Conservation (phyloP, 1,140 invertebrate genomes). For the Cheumatopsyche charites region DNA sequence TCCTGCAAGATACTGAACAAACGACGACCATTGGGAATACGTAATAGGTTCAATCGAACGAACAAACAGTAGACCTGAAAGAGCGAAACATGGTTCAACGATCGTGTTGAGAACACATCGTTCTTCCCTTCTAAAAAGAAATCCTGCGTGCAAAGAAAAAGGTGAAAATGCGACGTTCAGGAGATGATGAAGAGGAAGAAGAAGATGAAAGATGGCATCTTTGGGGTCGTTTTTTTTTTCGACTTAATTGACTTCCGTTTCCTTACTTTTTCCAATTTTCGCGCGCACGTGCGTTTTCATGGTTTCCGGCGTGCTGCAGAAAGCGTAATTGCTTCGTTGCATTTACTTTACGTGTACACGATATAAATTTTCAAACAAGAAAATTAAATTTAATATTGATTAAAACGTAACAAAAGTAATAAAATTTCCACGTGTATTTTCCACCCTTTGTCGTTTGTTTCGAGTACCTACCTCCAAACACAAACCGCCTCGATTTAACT, state of each 20-base stretch:
- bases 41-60: constrained; percentile 19
- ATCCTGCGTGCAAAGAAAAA: neutral
- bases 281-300: neutral
- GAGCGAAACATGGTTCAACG: too few species aligned
- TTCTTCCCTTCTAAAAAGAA: neutral
- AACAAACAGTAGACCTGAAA: neutral
- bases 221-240: neutral
- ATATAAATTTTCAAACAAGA: too few species aligned
- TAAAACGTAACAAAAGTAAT: too few species aligned
- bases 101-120: neutral
- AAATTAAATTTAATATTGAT: too few species aligned
- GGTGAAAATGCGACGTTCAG: neutral
- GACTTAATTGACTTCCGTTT: constrained; percentile 19
- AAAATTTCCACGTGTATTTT: too few species aligned
- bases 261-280: constrained; percentile 2
- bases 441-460: too few species aligned
- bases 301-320: neutral
- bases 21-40: constrained; percentile 18
- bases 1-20: constrained; percentile 23
- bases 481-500: too few species aligned
- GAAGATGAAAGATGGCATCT: too few species aligned
- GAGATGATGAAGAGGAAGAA: too few species aligned
- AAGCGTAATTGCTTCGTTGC: too few species aligned
- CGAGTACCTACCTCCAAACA: too few species aligned
- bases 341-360: too few species aligned